Evolutionary conservation across 1,140 invertebrate genomes (phyloP).

Genomic region (Elymnias hypermnestra): DNA sequence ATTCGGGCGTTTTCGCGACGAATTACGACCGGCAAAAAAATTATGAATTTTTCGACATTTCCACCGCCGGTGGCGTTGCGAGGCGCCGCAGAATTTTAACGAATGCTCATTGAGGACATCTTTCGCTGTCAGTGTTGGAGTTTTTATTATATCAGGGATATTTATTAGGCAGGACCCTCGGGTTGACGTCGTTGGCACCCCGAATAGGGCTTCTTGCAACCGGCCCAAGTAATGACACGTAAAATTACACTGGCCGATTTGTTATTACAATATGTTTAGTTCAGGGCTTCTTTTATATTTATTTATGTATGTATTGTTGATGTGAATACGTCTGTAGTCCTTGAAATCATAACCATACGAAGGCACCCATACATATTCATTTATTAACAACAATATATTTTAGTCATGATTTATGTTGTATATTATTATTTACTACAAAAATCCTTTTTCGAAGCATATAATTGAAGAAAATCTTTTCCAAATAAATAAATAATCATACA

Average conservation of each 20-base stretch:
- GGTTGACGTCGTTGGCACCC: conserved; percentile 23
- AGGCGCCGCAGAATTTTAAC: conserved; percentile 46
- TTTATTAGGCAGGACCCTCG: conserved; percentile 32
- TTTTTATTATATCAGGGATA: conserved; percentile 38
- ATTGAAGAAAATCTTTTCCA: too few relatives aligned
- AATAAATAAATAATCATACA: too few relatives aligned
- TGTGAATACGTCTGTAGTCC: too few relatives aligned
- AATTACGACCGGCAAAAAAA: conserved; percentile 44
- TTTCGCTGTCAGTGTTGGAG: conserved; percentile 22
- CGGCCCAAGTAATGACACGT: conserved; percentile 33
- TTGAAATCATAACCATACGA: too few relatives aligned
- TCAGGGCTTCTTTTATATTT: too few relatives aligned
- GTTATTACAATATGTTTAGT: conserved; percentile 23
- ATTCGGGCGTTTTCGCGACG: conserved; percentile 43
- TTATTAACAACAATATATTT: too few relatives aligned
- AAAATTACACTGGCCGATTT: conserved; percentile 36
- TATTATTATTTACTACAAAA: too few relatives aligned
- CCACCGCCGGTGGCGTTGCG: conserved; percentile 30
- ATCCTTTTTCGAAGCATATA: too few relatives aligned
- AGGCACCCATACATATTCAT: too few relatives aligned
- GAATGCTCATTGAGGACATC: conserved; percentile 35
- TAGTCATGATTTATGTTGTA: too few relatives aligned
- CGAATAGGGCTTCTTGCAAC: conserved; percentile 1
- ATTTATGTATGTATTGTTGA: too few relatives aligned
- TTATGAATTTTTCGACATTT: conserved; percentile 51